A percentile compares a stretch with the other conserved stretches of the same genome.
Conservation (phyloP, 1,140 invertebrate species). For the Paralvinella palmiformis region DNA sequence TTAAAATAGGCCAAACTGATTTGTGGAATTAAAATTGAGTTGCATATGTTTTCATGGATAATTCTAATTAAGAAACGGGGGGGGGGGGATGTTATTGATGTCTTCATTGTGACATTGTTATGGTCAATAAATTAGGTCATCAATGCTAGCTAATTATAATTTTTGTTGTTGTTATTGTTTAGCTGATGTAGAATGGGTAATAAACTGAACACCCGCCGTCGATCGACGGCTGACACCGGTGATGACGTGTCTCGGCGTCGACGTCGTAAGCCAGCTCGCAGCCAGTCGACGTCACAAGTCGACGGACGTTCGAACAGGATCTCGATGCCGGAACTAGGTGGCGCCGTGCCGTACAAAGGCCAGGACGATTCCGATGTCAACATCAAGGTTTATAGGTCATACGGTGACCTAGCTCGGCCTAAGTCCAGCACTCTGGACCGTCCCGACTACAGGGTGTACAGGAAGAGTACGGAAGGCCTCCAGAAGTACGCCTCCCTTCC, state of each 20-base stretch:
- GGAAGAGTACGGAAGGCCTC: not conserved
- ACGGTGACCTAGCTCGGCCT: not conserved
- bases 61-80: too few species aligned
- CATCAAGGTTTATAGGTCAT: slow-evolving; percentile 2
- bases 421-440: not conserved
- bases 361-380: not conserved
- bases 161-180: not conserved
- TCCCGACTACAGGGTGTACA: slow-evolving; percentile 3
- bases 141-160: not conserved
- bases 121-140: too few species aligned
- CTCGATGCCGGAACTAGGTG: not conserved
- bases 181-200: not conserved
- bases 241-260: not conserved
- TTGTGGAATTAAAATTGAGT: too few species aligned
- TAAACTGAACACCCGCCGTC: not conserved
- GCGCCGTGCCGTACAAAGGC: slow-evolving; percentile 4
- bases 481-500: not conserved
- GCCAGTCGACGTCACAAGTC: not conserved
- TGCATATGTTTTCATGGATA: too few species aligned
- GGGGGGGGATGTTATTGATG: too few species aligned
- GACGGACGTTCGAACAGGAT: not conserved
- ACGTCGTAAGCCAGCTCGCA: not conserved
- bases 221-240: not conserved
- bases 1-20: too few species aligned
- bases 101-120: too few species aligned